These are phyloP conservation scores for Podarcis cretensis DNA, from an alignment of 2,113 vertebrate species.

Conservation along the genomic window DNA sequence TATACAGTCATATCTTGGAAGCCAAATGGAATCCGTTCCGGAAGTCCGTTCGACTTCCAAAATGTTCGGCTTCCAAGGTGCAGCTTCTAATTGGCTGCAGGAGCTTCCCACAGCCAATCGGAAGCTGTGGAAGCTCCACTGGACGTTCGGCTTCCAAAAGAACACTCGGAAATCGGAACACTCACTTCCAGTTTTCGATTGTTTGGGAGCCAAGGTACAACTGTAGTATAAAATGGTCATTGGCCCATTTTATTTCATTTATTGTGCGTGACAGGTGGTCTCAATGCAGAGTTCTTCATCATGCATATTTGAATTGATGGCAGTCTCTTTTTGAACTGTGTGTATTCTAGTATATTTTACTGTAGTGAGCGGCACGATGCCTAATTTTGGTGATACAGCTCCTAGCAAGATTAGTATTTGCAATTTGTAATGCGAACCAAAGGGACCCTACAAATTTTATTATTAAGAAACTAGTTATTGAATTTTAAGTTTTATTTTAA, in stretches of 20 bases:
- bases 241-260: background rate
- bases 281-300: background rate
- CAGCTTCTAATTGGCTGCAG: too few relatives aligned
- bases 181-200: too few relatives aligned
- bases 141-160: too few relatives aligned
- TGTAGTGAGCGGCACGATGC: background rate
- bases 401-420: background rate
- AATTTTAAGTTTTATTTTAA: background rate
- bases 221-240: background rate
- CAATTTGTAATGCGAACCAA: background rate
- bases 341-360: background rate
- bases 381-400: background rate
- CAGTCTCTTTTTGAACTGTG: too few relatives aligned
- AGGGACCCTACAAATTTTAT: background rate
- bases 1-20: background rate
- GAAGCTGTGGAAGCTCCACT: too few relatives aligned
- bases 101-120: too few relatives aligned
- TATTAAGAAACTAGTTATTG: background rate
- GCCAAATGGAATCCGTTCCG: too few relatives aligned
- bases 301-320: background rate
- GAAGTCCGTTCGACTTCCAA: too few relatives aligned
- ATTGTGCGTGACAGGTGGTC: background rate
- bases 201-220: too few relatives aligned
- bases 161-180: too few relatives aligned
- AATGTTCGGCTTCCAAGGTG: too few relatives aligned